Percentiles rank a stretch among this genome's conserved stretches.
phyloP scores from a whole-genome alignment of 2,888 invertebrate genomes.

The Mesoligia furuncula region DNA sequence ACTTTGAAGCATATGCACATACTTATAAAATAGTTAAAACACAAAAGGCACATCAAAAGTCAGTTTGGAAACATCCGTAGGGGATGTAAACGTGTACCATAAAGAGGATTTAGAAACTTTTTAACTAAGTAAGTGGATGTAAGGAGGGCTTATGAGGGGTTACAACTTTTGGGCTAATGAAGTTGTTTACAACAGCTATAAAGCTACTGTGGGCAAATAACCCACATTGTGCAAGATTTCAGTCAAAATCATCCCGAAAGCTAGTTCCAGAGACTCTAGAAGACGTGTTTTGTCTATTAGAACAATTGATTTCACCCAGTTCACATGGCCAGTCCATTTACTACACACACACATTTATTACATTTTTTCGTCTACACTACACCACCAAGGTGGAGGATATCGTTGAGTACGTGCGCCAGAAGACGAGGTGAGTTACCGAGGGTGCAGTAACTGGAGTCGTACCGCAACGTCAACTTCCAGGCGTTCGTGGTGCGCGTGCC shows the following conservation, averaged over 20 bases:
- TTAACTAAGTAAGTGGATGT: background rate
- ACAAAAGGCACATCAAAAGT: background rate
- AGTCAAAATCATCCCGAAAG: constrained; percentile 1
- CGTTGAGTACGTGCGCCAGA: no score
- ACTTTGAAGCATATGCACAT: background rate
- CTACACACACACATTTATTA: no score
- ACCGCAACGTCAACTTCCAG: no score
- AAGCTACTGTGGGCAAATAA: background rate
- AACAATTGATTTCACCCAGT: background rate
- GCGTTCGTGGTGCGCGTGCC: no score
- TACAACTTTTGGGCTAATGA: background rate
- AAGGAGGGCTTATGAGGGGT: constrained; percentile 2
- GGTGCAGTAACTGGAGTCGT: no score
- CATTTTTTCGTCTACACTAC: no score
- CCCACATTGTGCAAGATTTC: background rate
- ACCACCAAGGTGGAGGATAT: no score
- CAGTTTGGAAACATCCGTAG: background rate
- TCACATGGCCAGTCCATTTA: background rate
- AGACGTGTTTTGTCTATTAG: background rate
- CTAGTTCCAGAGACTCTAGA: background rate
- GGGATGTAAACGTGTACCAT: background rate
- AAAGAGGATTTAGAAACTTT: constrained; percentile 3
- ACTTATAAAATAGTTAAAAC: background rate
- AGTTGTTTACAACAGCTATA: background rate
- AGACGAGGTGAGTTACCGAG: no score